These are phyloP conservation scores for Psylliodes chrysocephalus DNA, from an alignment of 2,888 invertebrate genomes.

Conservation along the genomic window DNA sequence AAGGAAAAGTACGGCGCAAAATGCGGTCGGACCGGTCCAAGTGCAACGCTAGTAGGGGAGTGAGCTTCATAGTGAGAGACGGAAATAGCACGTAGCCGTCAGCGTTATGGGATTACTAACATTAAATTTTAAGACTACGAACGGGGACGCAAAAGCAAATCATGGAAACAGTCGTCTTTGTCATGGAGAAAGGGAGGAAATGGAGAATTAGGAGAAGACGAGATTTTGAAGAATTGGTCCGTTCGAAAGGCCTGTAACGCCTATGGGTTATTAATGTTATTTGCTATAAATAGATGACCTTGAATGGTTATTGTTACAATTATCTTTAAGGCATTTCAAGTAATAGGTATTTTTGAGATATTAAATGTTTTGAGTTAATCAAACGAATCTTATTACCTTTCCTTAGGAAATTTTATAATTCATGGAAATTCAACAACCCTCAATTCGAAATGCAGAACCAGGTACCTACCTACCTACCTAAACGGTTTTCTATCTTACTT, in stretches of 20 bases:
- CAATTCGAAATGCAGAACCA: too few species aligned
- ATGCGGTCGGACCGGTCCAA: constrained; percentile 35
- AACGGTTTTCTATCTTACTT: too few species aligned
- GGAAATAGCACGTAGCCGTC: constrained; percentile 32
- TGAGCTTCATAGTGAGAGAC: constrained; percentile 32
- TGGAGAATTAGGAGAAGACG: neutral
- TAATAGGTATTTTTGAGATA: too few species aligned
- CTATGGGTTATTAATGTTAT: neutral
- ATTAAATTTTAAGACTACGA: neutral
- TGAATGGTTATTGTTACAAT: neutral
- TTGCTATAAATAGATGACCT: constrained; percentile 3
- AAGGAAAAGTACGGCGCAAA: constrained; percentile 35
- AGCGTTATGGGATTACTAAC: constrained; percentile 4
- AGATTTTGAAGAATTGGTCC: constrained; percentile 3
- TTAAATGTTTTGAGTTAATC: too few species aligned
- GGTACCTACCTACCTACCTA: too few species aligned
- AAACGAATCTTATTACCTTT: too few species aligned
- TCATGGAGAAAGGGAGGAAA: neutral
- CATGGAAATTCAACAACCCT: too few species aligned
- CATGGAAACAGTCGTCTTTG: neutral
- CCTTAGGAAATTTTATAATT: too few species aligned
- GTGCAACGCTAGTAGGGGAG: constrained; percentile 28
- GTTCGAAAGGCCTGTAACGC: neutral
- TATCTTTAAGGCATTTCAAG: too few species aligned
- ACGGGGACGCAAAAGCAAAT: neutral